These are phyloP conservation scores for Phortica magna DNA, from an alignment of 2,888 invertebrate genomes.

Conservation along the genomic window DNA sequence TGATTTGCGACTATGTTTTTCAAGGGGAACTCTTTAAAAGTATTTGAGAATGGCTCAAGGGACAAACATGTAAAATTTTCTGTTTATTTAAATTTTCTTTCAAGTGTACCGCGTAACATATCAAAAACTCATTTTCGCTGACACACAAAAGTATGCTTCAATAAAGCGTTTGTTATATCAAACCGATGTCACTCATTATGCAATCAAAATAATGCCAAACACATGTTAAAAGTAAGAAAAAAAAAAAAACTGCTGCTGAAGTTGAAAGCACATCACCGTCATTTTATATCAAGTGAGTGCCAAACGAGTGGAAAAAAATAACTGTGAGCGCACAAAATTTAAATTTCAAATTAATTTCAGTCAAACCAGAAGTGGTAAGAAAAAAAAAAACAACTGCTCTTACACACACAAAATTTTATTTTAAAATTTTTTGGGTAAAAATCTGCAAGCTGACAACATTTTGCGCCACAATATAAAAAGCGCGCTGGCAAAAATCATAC, in stretches of 20 bases:
- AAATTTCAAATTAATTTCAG: slow-evolving; percentile 71
- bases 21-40: background rate
- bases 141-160: slow-evolving; percentile 43
- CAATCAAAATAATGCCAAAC: slow-evolving; percentile 43
- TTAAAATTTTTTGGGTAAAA: slow-evolving; percentile 25
- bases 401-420: no score
- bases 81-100: background rate
- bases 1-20: background rate
- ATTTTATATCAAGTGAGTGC: slow-evolving; percentile 20
- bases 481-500: slow-evolving; percentile 19
- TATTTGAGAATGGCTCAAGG: background rate
- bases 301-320: slow-evolving; percentile 44
- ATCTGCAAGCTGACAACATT: slow-evolving; percentile 62
- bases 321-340: slow-evolving; percentile 58
- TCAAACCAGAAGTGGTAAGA: slow-evolving; percentile 33
- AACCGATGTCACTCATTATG: slow-evolving; percentile 49
- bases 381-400: slow-evolving; percentile 17
- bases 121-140: background rate
- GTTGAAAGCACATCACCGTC: background rate
- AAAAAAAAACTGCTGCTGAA: slow-evolving; percentile 10
- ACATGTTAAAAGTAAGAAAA: slow-evolving; percentile 35
- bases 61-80: background rate
- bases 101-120: background rate
- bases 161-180: background rate
- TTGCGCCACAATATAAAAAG: slow-evolving; percentile 19